Conservation (phyloP, 2,113 vertebrate genomes). For the Xiphophorus hellerii region DNA sequence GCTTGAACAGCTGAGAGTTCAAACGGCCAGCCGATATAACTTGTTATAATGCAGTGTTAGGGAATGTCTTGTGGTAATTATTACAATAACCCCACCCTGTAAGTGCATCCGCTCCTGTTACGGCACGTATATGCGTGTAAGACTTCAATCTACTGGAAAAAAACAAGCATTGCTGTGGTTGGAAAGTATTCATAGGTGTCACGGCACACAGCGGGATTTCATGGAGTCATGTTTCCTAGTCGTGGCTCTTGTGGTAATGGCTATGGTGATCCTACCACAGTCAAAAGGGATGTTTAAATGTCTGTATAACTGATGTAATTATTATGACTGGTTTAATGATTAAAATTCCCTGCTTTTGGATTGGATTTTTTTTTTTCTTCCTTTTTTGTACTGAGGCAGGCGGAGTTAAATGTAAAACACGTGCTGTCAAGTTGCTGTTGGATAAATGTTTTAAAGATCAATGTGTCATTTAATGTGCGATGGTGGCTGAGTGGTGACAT, state of each 20-base stretch:
- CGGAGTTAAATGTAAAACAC: neutral
- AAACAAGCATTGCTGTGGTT: constrained; percentile 19
- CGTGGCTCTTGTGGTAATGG: constrained; percentile 32
- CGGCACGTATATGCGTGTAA: constrained; percentile 38
- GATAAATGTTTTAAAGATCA: neutral
- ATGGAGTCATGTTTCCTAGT: constrained; percentile 23
- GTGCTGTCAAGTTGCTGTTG: neutral
- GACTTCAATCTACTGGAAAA: constrained; percentile 23
- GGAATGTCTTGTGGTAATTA: constrained; percentile 11
- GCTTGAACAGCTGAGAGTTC: neutral
- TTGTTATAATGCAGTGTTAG: constrained; percentile 20
- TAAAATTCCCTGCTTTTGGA: constrained; percentile 72
- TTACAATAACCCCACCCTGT: constrained; percentile 12
- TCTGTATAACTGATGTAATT: constrained; percentile 65
- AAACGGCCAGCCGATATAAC: constrained; percentile 16
- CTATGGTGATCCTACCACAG: constrained; percentile 34
- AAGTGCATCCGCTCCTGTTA: constrained; percentile 37
- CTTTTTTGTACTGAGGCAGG: neutral
- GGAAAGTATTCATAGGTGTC: neutral
- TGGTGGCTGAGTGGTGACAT: neutral
- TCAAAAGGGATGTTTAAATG: constrained; percentile 57
- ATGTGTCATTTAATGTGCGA: neutral
- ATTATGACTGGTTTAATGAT: constrained; percentile 58
- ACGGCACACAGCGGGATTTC: neutral
- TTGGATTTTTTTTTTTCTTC: neutral